phyloP scores from a whole-genome alignment of 2,113 vertebrate species.

The Sminthopsis crassicaudata region DNA sequence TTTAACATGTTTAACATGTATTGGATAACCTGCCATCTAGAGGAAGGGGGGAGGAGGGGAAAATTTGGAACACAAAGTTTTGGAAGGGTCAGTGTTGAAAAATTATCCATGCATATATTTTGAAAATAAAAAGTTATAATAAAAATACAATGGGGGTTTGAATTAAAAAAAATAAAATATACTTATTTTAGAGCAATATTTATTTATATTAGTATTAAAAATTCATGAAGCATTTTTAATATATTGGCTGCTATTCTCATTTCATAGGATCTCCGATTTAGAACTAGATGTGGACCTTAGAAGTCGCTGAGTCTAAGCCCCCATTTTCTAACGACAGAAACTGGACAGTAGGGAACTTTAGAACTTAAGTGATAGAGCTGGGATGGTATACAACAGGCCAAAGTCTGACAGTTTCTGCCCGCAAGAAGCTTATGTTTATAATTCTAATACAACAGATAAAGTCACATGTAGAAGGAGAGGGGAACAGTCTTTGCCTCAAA shows the following conservation, averaged over 20 bases:
- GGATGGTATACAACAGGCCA: conserved; percentile 6
- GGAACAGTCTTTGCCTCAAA: not conserved
- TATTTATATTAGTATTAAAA: too few species aligned
- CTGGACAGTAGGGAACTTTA: not conserved
- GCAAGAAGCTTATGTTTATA: not conserved
- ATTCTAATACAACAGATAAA: conserved; percentile 16
- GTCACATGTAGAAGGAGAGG: not conserved
- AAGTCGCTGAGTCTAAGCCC: not conserved
- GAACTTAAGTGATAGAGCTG: not conserved
- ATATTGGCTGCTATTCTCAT: not conserved
- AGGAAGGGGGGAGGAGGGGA: too few species aligned
- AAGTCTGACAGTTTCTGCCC: not conserved
- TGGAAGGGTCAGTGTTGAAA: too few species aligned
- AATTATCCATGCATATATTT: too few species aligned
- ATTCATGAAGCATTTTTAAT: not conserved
- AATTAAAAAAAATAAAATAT: too few species aligned
- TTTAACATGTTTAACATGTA: too few species aligned
- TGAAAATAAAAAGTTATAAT: too few species aligned
- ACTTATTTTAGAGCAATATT: too few species aligned
- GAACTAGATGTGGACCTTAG: not conserved
- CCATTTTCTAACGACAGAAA: not conserved
- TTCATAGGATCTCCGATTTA: not conserved
- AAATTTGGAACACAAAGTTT: too few species aligned
- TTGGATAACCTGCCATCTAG: too few species aligned
- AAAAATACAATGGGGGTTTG: too few species aligned